Conservation (phyloP, 2,113 vertebrate genomes). For the Fregata magnificens region DNA sequence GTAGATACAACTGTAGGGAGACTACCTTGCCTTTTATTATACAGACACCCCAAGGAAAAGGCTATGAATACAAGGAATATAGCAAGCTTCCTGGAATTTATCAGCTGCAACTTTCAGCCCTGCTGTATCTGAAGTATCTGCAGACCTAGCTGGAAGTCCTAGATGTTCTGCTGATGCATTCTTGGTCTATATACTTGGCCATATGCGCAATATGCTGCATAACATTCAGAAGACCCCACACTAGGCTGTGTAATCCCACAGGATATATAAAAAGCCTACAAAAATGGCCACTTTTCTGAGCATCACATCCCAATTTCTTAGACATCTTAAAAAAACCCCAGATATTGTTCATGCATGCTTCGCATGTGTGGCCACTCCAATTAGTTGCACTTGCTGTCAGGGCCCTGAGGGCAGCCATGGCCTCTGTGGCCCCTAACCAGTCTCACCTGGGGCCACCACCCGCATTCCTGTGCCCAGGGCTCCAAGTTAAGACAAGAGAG, state of each 20-base stretch:
- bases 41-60: background rate
- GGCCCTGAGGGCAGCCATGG: background rate
- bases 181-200: background rate
- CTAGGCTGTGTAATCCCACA: background rate
- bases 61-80: background rate
- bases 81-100: background rate
- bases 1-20: background rate
- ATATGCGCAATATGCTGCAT: background rate
- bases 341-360: background rate
- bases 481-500: background rate
- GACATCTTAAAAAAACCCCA: fast-evolving
- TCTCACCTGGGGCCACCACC: background rate
- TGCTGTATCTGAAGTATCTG: background rate
- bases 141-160: background rate
- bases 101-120: background rate
- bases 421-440: background rate
- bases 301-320: background rate
- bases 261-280: background rate
- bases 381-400: background rate
- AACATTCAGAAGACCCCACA: background rate
- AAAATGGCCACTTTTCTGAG: background rate
- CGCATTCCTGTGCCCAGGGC: background rate
- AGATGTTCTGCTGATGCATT: background rate
- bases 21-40: background rate
- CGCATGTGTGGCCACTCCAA: fast-evolving